Evolutionary conservation across 1,140 invertebrate genomes (phyloP).

Genomic region (Dryas iulia): DNA sequence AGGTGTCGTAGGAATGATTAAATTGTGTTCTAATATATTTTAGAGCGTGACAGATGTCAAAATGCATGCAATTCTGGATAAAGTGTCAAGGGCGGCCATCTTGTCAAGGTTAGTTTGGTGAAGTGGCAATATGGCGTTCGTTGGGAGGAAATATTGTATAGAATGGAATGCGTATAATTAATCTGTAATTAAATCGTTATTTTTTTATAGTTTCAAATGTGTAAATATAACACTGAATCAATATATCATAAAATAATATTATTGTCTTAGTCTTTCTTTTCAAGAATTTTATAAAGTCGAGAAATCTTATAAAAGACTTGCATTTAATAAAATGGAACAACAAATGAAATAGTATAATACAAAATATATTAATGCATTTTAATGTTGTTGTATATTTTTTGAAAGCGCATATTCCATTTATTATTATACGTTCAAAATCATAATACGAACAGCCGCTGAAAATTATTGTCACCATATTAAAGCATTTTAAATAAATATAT

Average conservation of each 20-base stretch:
- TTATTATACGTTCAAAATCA: not conserved
- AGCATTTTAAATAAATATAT: not conserved
- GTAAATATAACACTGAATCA: too few species aligned
- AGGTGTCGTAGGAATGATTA: slow-evolving; percentile 22
- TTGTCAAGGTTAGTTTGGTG: slow-evolving; percentile 57
- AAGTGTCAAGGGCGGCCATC: slow-evolving; percentile 65
- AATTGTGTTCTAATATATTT: slow-evolving; percentile 55
- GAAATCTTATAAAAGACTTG: too few species aligned
- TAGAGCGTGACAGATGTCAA: slow-evolving; percentile 75
- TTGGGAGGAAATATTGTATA: not conserved
- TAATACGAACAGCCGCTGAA: not conserved
- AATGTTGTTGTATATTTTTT: too few species aligned
- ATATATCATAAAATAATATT: too few species aligned
- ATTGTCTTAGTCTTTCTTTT: too few species aligned
- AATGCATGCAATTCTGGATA: slow-evolving; percentile 72
- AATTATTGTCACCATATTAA: not conserved
- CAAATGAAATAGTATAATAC: too few species aligned
- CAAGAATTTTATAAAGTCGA: too few species aligned
- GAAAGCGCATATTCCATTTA: not conserved
- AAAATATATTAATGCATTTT: too few species aligned
- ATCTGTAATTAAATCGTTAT: too few species aligned
- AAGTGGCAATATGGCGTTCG: slow-evolving; percentile 20
- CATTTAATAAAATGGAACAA: too few species aligned
- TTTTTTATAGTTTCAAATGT: too few species aligned
- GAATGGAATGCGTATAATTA: slow-evolving; percentile 1